phyloP scores from a whole-genome alignment of 2,888 invertebrate species.

The Abrostola triplasia region DNA sequence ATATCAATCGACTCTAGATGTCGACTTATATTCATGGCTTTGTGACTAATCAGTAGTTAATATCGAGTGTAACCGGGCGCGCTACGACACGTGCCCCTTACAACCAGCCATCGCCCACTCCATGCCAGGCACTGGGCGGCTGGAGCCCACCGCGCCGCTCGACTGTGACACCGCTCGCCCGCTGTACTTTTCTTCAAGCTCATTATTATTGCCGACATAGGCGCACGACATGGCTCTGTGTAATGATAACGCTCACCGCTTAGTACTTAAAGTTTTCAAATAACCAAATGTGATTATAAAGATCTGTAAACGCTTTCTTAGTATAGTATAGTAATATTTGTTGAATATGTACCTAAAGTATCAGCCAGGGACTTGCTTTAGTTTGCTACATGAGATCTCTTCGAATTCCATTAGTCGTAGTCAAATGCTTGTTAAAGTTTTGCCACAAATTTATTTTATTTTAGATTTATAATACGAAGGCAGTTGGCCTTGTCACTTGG shows the following conservation, averaged over 20 bases:
- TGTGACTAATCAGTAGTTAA: no score
- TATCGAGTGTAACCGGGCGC: no score
- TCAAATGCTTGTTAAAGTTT: constrained; percentile 30
- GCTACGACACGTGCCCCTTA: no score
- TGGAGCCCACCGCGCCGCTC: background rate
- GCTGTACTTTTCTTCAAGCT: constrained; percentile 15
- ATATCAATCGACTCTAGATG: no score
- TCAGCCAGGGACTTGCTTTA: constrained; percentile 3
- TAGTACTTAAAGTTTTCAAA: constrained; percentile 48
- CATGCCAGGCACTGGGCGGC: background rate
- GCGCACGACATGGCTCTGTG: constrained; percentile 63
- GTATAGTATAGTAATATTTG: constrained; percentile 17
- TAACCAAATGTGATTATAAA: constrained; percentile 55
- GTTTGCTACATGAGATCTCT: constrained; percentile 25
- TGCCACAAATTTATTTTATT: constrained; percentile 40
- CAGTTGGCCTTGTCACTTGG: constrained; percentile 38
- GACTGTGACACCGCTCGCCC: background rate
- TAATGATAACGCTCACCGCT: constrained; percentile 49
- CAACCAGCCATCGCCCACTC: background rate
- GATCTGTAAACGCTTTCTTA: constrained; percentile 53
- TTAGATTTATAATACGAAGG: constrained; percentile 31
- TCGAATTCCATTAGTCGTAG: constrained; percentile 26
- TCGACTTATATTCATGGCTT: no score
- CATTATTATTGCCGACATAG: background rate
- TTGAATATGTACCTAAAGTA: constrained; percentile 18